Evolutionary conservation across 2,888 invertebrate genomes (phyloP).

Genomic region (Eudemis profundana): DNA sequence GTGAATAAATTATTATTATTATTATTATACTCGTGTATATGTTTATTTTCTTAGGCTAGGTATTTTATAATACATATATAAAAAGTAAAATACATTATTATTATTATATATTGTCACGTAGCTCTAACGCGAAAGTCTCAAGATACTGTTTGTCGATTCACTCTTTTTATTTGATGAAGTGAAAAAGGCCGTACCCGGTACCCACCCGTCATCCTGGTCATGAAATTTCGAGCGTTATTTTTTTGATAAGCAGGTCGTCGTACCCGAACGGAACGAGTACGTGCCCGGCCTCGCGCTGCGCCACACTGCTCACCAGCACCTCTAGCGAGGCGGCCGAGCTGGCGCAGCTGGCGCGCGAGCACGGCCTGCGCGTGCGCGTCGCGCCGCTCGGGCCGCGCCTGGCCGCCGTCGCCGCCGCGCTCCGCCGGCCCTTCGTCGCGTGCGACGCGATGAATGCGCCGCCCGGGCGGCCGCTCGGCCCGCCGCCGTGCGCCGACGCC

Average conservation of each 20-base stretch:
- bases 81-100: too few species aligned
- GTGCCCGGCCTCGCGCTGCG: slow-evolving; percentile 69
- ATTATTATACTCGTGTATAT: too few species aligned
- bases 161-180: too few species aligned
- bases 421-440: slow-evolving; percentile 47
- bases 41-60: background rate
- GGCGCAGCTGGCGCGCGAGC: slow-evolving; percentile 48
- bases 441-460: slow-evolving; percentile 54
- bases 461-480: slow-evolving; percentile 55
- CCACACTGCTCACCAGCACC: slow-evolving; percentile 60
- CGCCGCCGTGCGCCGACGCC: slow-evolving; percentile 62
- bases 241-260: slow-evolving; percentile 45
- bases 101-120: background rate
- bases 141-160: too few species aligned
- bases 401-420: slow-evolving; percentile 37
- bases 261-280: slow-evolving; percentile 80
- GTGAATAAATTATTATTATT: too few species aligned
- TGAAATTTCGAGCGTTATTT: background rate
- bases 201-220: background rate
- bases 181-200: too few species aligned
- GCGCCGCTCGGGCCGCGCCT: slow-evolving; percentile 49
- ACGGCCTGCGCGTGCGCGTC: slow-evolving; percentile 55
- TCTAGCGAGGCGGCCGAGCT: slow-evolving; percentile 59
- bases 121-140: too few species aligned
- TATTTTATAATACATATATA: too few species aligned